These are phyloP conservation scores for Pollachius pollachius DNA, from an alignment of 2,113 vertebrate species.

Conservation along the genomic window DNA sequence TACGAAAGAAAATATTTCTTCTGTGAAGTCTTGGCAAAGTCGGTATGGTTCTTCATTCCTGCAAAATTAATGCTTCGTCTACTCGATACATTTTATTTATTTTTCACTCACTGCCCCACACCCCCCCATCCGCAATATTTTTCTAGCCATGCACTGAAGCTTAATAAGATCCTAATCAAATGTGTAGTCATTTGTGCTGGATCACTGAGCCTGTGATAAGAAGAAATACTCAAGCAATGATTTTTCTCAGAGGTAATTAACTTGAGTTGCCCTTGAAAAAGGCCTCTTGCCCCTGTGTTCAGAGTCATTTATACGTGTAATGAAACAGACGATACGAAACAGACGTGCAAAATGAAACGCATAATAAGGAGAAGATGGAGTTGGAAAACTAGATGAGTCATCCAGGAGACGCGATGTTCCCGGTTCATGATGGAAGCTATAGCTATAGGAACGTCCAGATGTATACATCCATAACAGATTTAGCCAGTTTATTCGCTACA, in stretches of 20 bases:
- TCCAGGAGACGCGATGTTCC: not conserved
- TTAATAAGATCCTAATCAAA: slow-evolving; percentile 36
- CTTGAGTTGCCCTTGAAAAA: not conserved
- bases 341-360: not conserved
- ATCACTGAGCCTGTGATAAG: slow-evolving; percentile 23
- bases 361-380: not conserved
- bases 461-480: too few species aligned
- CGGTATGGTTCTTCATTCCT: slow-evolving; percentile 11
- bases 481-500: too few species aligned
- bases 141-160: too few species aligned
- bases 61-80: slow-evolving; percentile 33
- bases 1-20: slow-evolving; percentile 20
- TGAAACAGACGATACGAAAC: slow-evolving; percentile 2
- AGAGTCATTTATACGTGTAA: slow-evolving; percentile 4
- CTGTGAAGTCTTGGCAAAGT: slow-evolving; percentile 32
- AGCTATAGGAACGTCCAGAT: too few species aligned
- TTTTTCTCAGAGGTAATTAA: slow-evolving; percentile 22
- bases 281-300: slow-evolving; percentile 17
- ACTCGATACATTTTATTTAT: slow-evolving; percentile 31
- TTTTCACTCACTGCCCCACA: slow-evolving; percentile 19
- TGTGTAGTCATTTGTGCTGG: slow-evolving; percentile 29
- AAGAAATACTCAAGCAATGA: slow-evolving; percentile 11
- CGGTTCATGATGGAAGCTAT: not conserved
- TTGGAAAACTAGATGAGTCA: not conserved
- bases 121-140: not conserved